Base-by-base conservation (phyloP, 2,888 invertebrate species). In the Aspidapion aeneum region DNA sequence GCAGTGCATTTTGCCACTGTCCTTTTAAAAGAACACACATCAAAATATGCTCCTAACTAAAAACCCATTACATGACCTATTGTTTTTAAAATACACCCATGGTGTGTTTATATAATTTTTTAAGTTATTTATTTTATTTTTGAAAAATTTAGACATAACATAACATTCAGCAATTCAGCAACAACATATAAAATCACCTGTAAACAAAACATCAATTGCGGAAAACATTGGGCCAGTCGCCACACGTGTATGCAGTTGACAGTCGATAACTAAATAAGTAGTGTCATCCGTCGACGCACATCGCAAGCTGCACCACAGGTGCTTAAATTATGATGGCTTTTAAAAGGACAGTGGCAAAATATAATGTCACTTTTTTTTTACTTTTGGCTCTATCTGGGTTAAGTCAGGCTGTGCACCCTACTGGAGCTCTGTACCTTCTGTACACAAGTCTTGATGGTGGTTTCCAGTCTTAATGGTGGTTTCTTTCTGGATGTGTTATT, bases 311-410 rank as follows among this genome's bases (percentile, higher is more conserved):
- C 35, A 7, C 35, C 35, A 35, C 35, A 35, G 12, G 35, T 12
- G 3, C 35, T 12, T 12, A 52, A 3, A 7, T 52, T 52, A 52
- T 9, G n/a, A 52, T 52, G 54, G 5, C 54, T 52, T 52, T 52
- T 52, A 52, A 52, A 52, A 52, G 54, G 54, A 16, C 54, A 52
- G 18, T 7, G 54, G 54, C 54, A 52, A n/a, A 52, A 52, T 52
- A 52, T 52, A 16, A n/a, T 52, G 18, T 52, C 54, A 18, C 54
- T 52, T 7, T 52, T 18, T 52, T 52, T 16, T 52, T 52, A 16
- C 5, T 18, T 52, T 52, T 52, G 54, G 54, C 54, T 3, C 18
- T 52, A 52, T 52, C 54, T 52, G 35, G 35, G 35, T 35, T 35
- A 35, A 7, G 35, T 35, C 35, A n/a, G n/a, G n/a, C n/a, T n/a